Conservation (phyloP, 2,888 invertebrate species). For the Helleia helle region DNA sequence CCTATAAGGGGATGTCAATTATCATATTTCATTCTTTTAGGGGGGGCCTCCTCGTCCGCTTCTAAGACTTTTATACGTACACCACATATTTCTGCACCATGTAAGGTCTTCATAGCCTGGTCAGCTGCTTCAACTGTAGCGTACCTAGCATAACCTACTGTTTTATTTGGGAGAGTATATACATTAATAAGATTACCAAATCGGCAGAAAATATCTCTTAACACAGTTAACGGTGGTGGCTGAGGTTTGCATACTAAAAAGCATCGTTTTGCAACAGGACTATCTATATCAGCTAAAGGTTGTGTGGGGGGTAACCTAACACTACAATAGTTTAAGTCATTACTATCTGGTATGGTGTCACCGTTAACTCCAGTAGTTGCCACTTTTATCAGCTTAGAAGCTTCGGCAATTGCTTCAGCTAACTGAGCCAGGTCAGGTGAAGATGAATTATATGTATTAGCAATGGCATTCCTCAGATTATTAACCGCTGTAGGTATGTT, state of each 20-base stretch:
- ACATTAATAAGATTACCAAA: constrained; percentile 94
- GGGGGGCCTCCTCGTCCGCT: constrained; percentile 76
- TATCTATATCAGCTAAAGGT: constrained; percentile 79
- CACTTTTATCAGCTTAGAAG: constrained; percentile 81
- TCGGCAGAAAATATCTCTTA: constrained; percentile 91
- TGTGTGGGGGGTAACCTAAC: constrained; percentile 82
- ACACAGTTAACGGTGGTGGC: constrained; percentile 83
- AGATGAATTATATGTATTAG: constrained; percentile 29
- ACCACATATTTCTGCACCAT: constrained; percentile 91
- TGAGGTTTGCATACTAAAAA: constrained; percentile 78
- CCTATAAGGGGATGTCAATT: constrained; percentile 13
- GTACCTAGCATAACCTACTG: constrained; percentile 94
- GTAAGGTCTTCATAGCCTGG: constrained; percentile 79
- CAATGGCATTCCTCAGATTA: constrained; percentile 43
- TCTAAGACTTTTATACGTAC: constrained; percentile 90
- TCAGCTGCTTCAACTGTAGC: constrained; percentile 83
- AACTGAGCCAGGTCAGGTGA: constrained; percentile 77
- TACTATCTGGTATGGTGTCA: constrained; percentile 31
- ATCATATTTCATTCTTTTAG: constrained; percentile 36
- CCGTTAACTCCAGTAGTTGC: constrained; percentile 57
- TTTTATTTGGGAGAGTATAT: constrained; percentile 90
- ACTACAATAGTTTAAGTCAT: constrained; percentile 72
- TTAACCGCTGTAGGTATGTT: constrained; percentile 37
- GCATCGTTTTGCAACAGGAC: constrained; percentile 77
- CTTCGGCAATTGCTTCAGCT: constrained; percentile 85